Conservation (phyloP, 2,113 vertebrate genomes). For the Phalacrocorax pelagicus region DNA sequence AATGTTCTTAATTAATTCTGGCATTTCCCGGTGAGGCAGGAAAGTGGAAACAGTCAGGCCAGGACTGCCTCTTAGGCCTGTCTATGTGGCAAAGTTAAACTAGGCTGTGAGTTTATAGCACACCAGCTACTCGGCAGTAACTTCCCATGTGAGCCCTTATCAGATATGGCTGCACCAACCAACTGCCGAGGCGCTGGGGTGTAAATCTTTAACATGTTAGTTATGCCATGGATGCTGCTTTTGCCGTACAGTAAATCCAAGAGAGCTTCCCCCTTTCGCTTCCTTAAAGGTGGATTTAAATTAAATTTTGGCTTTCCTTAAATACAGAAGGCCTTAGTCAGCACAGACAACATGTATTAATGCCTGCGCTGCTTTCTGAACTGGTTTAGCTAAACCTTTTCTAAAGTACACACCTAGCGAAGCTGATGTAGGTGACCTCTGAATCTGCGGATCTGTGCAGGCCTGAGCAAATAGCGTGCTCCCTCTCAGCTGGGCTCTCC, state of each 20-base stretch:
- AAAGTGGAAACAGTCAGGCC: not conserved
- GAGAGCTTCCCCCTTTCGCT: not conserved
- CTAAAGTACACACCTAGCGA: accelerated
- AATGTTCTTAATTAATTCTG: conserved; percentile 36
- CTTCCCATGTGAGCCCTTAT: not conserved
- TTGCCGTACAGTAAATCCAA: not conserved
- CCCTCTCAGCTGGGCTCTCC: not conserved
- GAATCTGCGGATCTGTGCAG: not conserved
- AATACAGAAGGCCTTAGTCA: not conserved
- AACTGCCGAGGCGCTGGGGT: not conserved
- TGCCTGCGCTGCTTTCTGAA: not conserved
- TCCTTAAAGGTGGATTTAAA: not conserved
- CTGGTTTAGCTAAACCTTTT: not conserved
- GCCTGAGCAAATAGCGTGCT: not conserved
- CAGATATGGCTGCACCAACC: not conserved
- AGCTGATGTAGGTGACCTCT: not conserved
- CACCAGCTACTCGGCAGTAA: not conserved
- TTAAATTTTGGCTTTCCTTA: not conserved
- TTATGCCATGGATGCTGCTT: not conserved
- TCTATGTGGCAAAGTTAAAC: not conserved
- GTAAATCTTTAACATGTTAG: not conserved
- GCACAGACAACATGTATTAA: accelerated
- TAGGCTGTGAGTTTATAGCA: not conserved
- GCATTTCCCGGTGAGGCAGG: conserved; percentile 26
- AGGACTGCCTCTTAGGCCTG: not conserved